Evolutionary conservation across 2,113 vertebrate species (phyloP).

Genomic region (Dipodomys merriami): DNA sequence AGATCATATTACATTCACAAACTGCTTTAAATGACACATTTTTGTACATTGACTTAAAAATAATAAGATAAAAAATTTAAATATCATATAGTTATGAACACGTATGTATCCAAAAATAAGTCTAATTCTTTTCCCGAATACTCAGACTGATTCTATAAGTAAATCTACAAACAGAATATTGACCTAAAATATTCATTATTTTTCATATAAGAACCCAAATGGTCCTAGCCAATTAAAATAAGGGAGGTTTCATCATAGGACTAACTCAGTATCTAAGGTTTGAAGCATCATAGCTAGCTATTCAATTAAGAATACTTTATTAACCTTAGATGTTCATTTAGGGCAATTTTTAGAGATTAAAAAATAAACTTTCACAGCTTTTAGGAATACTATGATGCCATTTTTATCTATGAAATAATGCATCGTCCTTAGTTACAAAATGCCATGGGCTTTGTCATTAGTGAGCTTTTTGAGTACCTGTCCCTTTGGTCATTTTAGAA

Average conservation of each 20-base stretch:
- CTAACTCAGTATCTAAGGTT: slow-evolving; percentile 24
- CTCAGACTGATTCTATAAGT: slow-evolving; percentile 45
- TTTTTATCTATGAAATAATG: slow-evolving; percentile 51
- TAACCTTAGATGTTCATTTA: slow-evolving; percentile 46
- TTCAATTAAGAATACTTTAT: slow-evolving; percentile 9
- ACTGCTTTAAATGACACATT: too few relatives aligned
- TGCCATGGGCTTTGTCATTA: slow-evolving; percentile 7
- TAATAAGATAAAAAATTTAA: not conserved
- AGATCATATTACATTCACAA: not conserved
- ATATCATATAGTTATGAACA: not conserved
- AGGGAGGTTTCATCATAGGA: not conserved
- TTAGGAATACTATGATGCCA: not conserved
- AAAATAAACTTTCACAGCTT: not conserved
- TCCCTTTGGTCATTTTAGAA: not conserved
- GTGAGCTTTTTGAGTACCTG: not conserved
- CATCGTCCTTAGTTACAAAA: slow-evolving; percentile 38
- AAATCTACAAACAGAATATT: slow-evolving; percentile 62
- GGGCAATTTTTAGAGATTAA: slow-evolving; percentile 38
- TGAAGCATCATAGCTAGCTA: not conserved
- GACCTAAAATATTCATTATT: slow-evolving; percentile 46
- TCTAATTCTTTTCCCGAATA: slow-evolving; percentile 15
- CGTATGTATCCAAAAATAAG: slow-evolving; percentile 48
- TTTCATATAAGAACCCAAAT: slow-evolving; percentile 8
- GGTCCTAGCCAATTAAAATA: not conserved
- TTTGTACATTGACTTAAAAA: too few relatives aligned